Base-by-base conservation (phyloP, 2,797 vertebrate species). In the Gymnocypris eckloni region DNA sequence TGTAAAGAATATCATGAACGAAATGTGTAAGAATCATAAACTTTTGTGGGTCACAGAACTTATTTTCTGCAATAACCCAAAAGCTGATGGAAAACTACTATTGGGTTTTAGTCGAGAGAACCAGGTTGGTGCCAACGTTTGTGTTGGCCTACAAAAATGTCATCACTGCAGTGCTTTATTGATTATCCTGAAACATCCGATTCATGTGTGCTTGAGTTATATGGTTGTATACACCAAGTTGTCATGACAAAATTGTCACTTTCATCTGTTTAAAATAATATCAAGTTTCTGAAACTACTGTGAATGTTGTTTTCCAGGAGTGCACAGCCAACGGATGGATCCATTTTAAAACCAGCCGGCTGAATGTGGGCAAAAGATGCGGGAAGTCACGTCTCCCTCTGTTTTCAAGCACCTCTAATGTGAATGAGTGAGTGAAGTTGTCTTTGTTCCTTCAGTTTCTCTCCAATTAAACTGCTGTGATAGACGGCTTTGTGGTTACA, bases 391-490 rank as follows among this genome's bases (percentile, higher is more conserved):
- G 12, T 12, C 64, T 67, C 28, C 39, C 20, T 69, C 64, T n/a
- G 64, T 20, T 67, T 16, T n/a, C 61, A 28, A 28, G 61, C 45
- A 52, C 43, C 45, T 69, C 64, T 81, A 81, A 81, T 80, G 28
- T 52, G 79, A 52, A 81, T 22, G 18, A 69, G 20, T 81, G 45
- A 81, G 43, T 48, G 12, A 61, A 50, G 81, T 50, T 50, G 25
- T 61, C 56, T 56, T 82, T 83, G 25, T 66, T 66, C 4, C 70
- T 83, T 6, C n/a, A 64, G 43, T 39, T 61, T 83, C 41, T 66
- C 39, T 50, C 72, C 22, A 76, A 79, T 75, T 87, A 82, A 86
- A 69, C 88, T 84, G 89, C 88, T 41, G 75, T 69, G 89, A 85
- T 70, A 50, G 82, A 87, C 37, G 4, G 33, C 41, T 45, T 71